Evolutionary conservation across 2,797 vertebrate genomes (phyloP).

Genomic region (Lithobates pipiens): DNA sequence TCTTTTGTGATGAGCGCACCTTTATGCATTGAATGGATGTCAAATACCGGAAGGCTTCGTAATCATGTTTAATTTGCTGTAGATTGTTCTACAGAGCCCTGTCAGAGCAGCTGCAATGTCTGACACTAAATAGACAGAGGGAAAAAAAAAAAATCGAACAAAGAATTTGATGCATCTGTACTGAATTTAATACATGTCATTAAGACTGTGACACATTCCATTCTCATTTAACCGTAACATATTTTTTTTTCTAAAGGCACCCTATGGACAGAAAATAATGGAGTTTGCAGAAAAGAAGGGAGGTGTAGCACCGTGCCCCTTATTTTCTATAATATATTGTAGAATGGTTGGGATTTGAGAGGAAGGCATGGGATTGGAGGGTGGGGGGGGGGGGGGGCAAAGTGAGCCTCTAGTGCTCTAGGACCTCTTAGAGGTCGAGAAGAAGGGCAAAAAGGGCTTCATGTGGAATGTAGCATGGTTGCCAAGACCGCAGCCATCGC

Average conservation of each 20-base stretch:
- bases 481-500: no score
- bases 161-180: conserved; percentile 29
- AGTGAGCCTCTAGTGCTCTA: no score
- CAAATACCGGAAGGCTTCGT: conserved; percentile 31
- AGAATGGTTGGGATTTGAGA: neutral
- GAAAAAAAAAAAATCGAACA: conserved; percentile 19
- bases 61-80: conserved; percentile 48
- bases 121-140: conserved; percentile 35
- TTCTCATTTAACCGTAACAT: conserved; percentile 23
- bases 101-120: conserved; percentile 7
- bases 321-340: neutral
- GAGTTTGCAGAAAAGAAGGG: neutral
- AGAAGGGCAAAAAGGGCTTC: no score
- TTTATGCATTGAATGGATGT: conserved; percentile 48
- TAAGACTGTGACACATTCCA: conserved; percentile 34
- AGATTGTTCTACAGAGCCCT: conserved; percentile 28
- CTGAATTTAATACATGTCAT: conserved; percentile 38
- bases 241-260: neutral
- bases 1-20: conserved; percentile 36
- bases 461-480: no score
- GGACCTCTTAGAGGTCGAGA: no score
- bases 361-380: neutral
- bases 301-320: neutral
- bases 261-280: conserved; percentile 10
- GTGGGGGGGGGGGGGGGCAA: neutral